Conservation (phyloP, 2,113 vertebrate species). For the Tinamus guttatus region DNA sequence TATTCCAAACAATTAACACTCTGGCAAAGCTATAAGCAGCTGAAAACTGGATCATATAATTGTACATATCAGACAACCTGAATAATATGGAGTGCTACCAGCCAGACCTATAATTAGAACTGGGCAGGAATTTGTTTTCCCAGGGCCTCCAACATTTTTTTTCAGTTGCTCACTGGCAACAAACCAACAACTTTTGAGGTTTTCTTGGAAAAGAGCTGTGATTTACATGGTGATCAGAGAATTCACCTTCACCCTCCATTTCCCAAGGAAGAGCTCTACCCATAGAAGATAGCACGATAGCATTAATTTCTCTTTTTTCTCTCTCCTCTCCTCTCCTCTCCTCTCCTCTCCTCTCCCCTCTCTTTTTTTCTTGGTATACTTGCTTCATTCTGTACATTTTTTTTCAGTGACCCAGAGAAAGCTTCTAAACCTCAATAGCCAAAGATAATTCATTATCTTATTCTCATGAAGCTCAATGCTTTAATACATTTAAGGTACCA, state of each 20-base stretch:
- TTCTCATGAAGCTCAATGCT: neutral
- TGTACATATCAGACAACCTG: slow-evolving; percentile 12
- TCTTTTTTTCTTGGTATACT: neutral
- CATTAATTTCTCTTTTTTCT: neutral
- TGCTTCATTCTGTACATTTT: neutral
- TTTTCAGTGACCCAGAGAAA: slow-evolving; percentile 17
- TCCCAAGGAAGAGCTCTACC: neutral
- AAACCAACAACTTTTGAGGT: slow-evolving; percentile 13
- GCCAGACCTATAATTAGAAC: slow-evolving; percentile 46
- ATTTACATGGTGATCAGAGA: neutral
- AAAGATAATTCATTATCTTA: neutral
- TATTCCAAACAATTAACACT: slow-evolving; percentile 3
- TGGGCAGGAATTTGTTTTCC: slow-evolving; percentile 36
- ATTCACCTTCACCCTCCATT: neutral
- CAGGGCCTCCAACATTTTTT: slow-evolving; percentile 11
- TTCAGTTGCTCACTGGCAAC: slow-evolving; percentile 6
- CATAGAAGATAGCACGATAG: neutral
- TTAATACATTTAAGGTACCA: slow-evolving; percentile 12
- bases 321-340: neutral
- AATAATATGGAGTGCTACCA: slow-evolving; percentile 19
- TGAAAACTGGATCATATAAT: slow-evolving; percentile 24
- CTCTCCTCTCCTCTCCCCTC: neutral
- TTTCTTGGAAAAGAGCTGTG: neutral
- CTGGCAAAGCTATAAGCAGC: neutral
- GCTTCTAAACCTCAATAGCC: neutral